Base-by-base conservation (phyloP, 2,888 invertebrate species). In the Pocota personata region DNA sequence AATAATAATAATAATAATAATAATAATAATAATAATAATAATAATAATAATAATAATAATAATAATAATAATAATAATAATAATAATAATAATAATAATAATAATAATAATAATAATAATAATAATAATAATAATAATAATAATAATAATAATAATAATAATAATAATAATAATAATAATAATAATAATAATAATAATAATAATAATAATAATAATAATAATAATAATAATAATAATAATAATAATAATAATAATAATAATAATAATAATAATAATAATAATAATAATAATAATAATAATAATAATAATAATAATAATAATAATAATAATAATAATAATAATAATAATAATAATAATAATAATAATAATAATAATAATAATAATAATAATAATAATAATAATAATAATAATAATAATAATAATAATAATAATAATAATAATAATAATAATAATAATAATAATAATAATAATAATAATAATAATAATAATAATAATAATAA, bases 281-380 rank as follows among this genome's bases (percentile, higher is more conserved):
- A 50, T 50, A 19, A 50, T 50, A 50, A 50, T 50, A 19, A 50
- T 19, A 50, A 50, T 50, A 10, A 50, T 50, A 50, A 50, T 50
- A 19, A 50, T 50, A 50, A 50, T 50, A 19, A 50, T 50, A 50
- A 50, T 50, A 19, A 50, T 50, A 50, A 50, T 50, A 19, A 50
- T 50, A 50, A 50, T 50, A 19, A 50, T 50, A 50, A 50, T 50
- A 19, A 50, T 50, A 50, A 50, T 50, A 19, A 50, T 50, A 50
- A 50, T 50, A 19, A 50, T 50, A 50, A 19, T 50, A 19, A 50
- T 50, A 50, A 50, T 50, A 19, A 50, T 50, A 50, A 50, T 50
- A 19, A 50, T 50, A 50, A 50, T 50, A 19, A 50, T 50, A 50
- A 21, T 24, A 19, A 50, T 50, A 50, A 50, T 50, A 19, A 50